Conservation (phyloP, 1,140 invertebrate species). For the Drosophila novamexicana region DNA sequence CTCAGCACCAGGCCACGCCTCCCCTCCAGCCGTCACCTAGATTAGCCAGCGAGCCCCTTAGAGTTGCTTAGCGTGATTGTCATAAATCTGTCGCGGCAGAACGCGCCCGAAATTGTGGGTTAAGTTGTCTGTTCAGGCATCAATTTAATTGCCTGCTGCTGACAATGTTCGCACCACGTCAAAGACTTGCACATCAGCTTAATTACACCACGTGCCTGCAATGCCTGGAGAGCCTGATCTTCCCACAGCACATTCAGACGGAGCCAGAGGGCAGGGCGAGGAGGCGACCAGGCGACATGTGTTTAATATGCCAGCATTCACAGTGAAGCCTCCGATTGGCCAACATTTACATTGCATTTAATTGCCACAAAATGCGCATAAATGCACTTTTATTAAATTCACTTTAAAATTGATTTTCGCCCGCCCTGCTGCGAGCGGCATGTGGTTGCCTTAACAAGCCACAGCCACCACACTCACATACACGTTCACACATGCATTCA, state of each 20-base stretch:
- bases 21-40: conserved; percentile 1
- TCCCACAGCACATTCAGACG: background rate
- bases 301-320: conserved; percentile 17
- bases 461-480: conserved; percentile 22
- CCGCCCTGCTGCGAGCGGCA: conserved; percentile 50
- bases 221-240: background rate
- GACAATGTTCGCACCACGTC: conserved; percentile 71
- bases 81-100: conserved; percentile 72
- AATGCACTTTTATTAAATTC: conserved; percentile 78
- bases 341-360: conserved; percentile 60
- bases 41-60: conserved; percentile 6
- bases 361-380: conserved; percentile 71
- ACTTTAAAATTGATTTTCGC: conserved; percentile 77
- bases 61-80: conserved; percentile 38
- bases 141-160: conserved; percentile 72
- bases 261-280: background rate
- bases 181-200: conserved; percentile 74
- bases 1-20: background rate
- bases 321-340: conserved; percentile 1
- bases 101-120: conserved; percentile 28
- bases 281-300: conserved; percentile 15
- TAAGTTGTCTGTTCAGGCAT: conserved; percentile 58
- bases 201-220: conserved; percentile 49
- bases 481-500: conserved; percentile 26
- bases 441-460: conserved; percentile 59